Percentiles rank a stretch among this genome's conserved stretches.
Evolutionary conservation across 2,888 invertebrate species (phyloP).

Genomic region (Hyposoter didymator): DNA sequence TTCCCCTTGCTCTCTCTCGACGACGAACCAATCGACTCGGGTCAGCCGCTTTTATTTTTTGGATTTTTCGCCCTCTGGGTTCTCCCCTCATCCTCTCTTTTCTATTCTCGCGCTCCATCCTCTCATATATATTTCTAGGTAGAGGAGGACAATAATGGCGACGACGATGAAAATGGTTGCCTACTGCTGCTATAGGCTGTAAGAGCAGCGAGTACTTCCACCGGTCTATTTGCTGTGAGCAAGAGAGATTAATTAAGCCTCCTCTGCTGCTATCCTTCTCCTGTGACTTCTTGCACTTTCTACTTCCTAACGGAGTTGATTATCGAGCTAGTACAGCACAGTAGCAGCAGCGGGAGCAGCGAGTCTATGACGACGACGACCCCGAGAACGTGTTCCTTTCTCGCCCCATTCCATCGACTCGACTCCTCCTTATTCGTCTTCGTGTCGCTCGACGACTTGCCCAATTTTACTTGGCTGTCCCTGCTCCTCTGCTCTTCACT

Average conservation of each 20-base stretch:
- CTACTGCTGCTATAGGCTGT: conserved; percentile 14
- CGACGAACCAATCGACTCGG: background rate
- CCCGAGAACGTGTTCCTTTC: conserved; percentile 28
- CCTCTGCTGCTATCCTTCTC: conserved; percentile 39
- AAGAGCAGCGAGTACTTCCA: conserved; percentile 38
- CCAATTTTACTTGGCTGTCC: background rate
- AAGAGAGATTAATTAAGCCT: conserved; percentile 74
- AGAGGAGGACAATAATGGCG: conserved; percentile 16
- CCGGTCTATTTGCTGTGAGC: conserved; percentile 70
- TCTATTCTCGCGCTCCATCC: background rate
- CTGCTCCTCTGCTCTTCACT: conserved; percentile 6
- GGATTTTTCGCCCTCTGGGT: background rate
- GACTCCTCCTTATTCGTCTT: background rate
- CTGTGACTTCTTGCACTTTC: conserved; percentile 5
- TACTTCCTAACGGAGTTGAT: conserved; percentile 7
- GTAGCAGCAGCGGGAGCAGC: background rate
- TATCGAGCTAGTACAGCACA: conserved; percentile 5
- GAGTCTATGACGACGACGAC: background rate
- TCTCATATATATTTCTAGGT: conserved; percentile 4
- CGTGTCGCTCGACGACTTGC: background rate
- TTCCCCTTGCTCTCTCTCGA: background rate
- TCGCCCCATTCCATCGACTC: conserved; percentile 17
- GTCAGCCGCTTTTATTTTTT: background rate
- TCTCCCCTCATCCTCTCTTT: background rate
- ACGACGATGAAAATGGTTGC: conserved; percentile 18